Evolutionary conservation across 2,888 invertebrate species (phyloP).

Genomic region (Marronus borbonicus): DNA sequence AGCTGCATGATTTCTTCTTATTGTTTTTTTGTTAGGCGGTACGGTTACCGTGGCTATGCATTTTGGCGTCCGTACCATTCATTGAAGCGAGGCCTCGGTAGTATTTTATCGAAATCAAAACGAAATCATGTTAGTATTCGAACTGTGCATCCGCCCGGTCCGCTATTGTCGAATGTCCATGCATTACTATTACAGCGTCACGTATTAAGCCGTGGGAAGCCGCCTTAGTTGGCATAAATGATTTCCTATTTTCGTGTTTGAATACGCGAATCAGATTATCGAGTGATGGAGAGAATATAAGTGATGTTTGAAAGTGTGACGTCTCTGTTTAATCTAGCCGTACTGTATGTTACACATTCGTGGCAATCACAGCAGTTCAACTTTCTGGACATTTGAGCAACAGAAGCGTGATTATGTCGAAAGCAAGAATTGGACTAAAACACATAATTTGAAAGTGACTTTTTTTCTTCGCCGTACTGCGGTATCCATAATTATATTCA

Average conservation of each 20-base stretch:
- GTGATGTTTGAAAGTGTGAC: not conserved
- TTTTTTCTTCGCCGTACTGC: too few species aligned
- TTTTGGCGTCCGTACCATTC: not conserved
- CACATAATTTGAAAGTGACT: too few species aligned
- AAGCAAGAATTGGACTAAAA: too few species aligned
- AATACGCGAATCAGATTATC: not conserved
- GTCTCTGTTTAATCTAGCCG: too few species aligned
- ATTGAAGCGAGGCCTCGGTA: not conserved
- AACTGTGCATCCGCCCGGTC: slow-evolving; percentile 19
- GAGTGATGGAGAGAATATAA: not conserved
- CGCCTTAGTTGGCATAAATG: slow-evolving; percentile 2
- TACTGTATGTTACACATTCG: too few species aligned
- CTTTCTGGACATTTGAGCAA: too few species aligned
- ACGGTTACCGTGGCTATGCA: not conserved
- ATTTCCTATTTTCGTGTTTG: not conserved
- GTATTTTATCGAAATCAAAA: slow-evolving; percentile 26
- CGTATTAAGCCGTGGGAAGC: slow-evolving; percentile 29
- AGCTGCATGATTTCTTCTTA: not conserved
- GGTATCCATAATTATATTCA: too few species aligned
- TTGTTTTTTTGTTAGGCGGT: not conserved
- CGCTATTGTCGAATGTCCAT: slow-evolving; percentile 29
- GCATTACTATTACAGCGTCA: slow-evolving; percentile 10
- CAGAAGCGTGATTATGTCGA: too few species aligned
- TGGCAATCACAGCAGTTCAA: too few species aligned
- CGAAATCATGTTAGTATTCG: slow-evolving; percentile 30